Base-by-base conservation (phyloP, 1,140 invertebrate species). In the Drosophila tristis region DNA sequence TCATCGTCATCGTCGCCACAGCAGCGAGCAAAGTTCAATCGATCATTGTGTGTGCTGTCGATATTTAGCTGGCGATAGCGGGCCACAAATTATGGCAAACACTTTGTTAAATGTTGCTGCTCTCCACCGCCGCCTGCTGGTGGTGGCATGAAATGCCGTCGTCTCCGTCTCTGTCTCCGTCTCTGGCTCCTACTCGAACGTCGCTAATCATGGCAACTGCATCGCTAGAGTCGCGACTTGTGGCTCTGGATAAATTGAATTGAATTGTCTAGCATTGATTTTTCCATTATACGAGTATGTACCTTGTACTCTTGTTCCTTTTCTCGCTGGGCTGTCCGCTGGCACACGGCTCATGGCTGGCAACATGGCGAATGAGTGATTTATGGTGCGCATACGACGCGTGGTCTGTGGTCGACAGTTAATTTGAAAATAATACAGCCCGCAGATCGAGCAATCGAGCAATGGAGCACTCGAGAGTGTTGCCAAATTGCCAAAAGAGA, bases 321-420 rank as follows among this genome's bases (percentile, higher is more conserved):
- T 50, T 20, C 64, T 42, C 53, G 55, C 26, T 51, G 16, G 31
- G 44, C 35, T 31, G 20, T 20, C 0, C 20, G 20, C 20, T 20
- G 20, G 20, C 20, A 1, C 39, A 23, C 23, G 64, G 20, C 20
- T 20, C 39, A 23, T 26, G 64, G 42, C 7, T 54, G 72, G 68
- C 81, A 78, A 86, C 59, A 59, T 45, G 82, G 82, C 84, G 84
- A 73, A 87, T 87, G 82, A 87, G 82, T 87, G 84, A 87, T 87
- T 87, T 87, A 87, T 87, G 62, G 73, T 78, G 85, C 82, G 75
- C 75, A 87, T 87, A 87, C 82, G 82, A 80, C 84, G 82, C 82
- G 82, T 87, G 81, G 80, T 74, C 72, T 74, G 72, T 74, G 72
- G 72, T 59, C 71, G 71, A 47, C 81, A 78, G 61, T 86, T 86